Percentiles rank a stretch among this genome's conserved stretches.
Evolutionary conservation across 2,113 vertebrate genomes (phyloP).

Genomic region (Excalfactoria chinensis): DNA sequence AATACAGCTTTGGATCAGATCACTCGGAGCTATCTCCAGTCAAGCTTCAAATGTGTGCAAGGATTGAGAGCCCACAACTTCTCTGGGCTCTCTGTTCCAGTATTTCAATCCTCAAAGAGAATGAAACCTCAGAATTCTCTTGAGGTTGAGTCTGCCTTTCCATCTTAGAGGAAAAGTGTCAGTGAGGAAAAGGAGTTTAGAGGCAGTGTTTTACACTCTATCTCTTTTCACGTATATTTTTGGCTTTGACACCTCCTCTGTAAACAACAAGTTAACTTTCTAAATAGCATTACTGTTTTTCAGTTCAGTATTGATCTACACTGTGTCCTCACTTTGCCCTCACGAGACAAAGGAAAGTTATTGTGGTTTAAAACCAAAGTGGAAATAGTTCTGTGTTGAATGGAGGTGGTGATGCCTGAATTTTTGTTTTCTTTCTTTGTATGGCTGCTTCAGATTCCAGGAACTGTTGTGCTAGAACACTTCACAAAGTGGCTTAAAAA

Average conservation of each 20-base stretch:
- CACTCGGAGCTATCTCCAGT: background rate
- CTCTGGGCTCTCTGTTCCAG: background rate
- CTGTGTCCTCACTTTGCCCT: slow-evolving; percentile 17
- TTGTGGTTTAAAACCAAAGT: slow-evolving; percentile 56
- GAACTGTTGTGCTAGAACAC: slow-evolving; percentile 11
- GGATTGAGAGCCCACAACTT: background rate
- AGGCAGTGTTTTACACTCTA: background rate
- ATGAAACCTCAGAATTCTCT: background rate
- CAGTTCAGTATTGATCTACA: background rate
- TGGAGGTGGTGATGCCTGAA: slow-evolving; percentile 46
- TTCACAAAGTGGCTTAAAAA: slow-evolving; percentile 63
- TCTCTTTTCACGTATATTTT: background rate
- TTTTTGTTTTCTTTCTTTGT: slow-evolving; percentile 35
- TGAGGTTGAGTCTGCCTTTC: background rate
- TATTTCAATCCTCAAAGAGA: background rate
- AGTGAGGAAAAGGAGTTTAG: background rate
- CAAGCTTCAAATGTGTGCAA: background rate
- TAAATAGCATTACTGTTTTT: background rate
- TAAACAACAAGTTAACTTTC: background rate
- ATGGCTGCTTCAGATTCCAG: slow-evolving; percentile 39
- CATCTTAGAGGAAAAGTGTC: background rate
- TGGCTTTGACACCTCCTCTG: background rate
- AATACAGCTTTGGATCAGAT: background rate
- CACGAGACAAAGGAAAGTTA: slow-evolving; percentile 44
- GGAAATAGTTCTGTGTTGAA: slow-evolving; percentile 27